These are phyloP conservation scores for Liparis tanakae DNA, from an alignment of 2,797 vertebrate genomes.

Conservation along the genomic window DNA sequence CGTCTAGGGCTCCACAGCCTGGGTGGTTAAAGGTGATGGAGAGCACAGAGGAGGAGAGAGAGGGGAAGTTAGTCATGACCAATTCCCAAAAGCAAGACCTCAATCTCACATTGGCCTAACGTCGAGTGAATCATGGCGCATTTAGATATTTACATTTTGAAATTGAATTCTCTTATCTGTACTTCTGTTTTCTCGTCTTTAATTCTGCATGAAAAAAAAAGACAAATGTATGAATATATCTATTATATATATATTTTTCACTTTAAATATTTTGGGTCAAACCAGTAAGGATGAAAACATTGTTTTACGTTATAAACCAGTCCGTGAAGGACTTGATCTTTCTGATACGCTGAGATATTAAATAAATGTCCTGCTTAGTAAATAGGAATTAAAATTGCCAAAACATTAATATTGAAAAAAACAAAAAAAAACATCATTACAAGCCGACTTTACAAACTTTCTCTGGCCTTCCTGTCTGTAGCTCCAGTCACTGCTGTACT, in stretches of 20 bases:
- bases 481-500: slow-evolving; percentile 27
- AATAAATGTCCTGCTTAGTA: slow-evolving; percentile 8
- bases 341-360: background rate
- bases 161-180: background rate
- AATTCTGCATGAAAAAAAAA: background rate
- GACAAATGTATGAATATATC: background rate
- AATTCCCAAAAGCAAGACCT: slow-evolving; percentile 50
- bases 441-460: slow-evolving; percentile 33
- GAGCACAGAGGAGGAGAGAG: slow-evolving; percentile 30
- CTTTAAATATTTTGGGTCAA: background rate
- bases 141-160: background rate
- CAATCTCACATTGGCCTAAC: background rate
- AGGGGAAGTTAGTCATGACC: slow-evolving; percentile 40
- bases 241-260: background rate
- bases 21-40: slow-evolving; percentile 63
- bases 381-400: slow-evolving; percentile 14
- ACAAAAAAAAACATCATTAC: background rate
- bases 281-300: background rate
- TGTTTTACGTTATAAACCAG: background rate
- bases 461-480: slow-evolving; percentile 49
- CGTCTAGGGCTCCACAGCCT: slow-evolving; percentile 61
- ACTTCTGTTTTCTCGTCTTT: background rate
- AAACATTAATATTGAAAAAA: slow-evolving; percentile 2
- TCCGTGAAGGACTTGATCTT: background rate
- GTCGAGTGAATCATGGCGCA: background rate